phyloP scores from a whole-genome alignment of 2,113 vertebrate genomes.

The Cyanoramphus novaezelandiae region DNA sequence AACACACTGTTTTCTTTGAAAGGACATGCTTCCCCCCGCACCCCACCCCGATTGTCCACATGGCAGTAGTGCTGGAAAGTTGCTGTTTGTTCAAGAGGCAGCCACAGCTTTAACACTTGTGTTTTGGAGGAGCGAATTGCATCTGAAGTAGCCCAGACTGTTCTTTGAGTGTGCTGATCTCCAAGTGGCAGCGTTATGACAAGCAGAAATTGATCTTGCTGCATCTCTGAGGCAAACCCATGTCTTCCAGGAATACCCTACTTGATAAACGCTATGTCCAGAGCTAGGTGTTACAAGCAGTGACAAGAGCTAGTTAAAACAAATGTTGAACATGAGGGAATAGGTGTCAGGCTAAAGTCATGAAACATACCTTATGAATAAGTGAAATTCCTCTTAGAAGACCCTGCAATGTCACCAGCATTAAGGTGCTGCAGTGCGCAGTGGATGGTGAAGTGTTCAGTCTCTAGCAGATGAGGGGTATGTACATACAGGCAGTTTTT shows the following conservation, averaged over 20 bases:
- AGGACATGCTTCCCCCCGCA: neutral
- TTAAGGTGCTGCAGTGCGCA: neutral
- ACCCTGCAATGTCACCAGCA: fast-evolving
- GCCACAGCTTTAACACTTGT: neutral
- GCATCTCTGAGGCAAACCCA: neutral
- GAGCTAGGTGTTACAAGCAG: neutral
- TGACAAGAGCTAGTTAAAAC: neutral
- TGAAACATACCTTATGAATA: neutral
- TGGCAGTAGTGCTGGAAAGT: neutral
- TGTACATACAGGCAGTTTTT: fast-evolving
- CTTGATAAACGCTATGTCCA: neutral
- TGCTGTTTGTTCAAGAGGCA: neutral
- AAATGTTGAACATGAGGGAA: neutral
- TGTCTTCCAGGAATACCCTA: neutral
- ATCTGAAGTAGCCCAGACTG: neutral
- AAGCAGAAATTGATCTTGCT: neutral
- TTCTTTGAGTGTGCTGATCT: neutral
- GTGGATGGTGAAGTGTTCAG: fast-evolving
- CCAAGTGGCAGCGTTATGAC: neutral
- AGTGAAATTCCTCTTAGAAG: neutral
- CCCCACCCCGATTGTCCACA: neutral
- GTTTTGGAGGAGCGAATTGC: neutral
- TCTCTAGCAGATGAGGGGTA: neutral
- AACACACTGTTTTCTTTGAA: neutral
- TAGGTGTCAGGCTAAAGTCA: neutral